A percentile compares a stretch with the other conserved stretches of the same genome.
These are phyloP conservation scores for Chaenodraco wilsoni DNA, from an alignment of 2,797 vertebrate genomes.

Conservation along the genomic window DNA sequence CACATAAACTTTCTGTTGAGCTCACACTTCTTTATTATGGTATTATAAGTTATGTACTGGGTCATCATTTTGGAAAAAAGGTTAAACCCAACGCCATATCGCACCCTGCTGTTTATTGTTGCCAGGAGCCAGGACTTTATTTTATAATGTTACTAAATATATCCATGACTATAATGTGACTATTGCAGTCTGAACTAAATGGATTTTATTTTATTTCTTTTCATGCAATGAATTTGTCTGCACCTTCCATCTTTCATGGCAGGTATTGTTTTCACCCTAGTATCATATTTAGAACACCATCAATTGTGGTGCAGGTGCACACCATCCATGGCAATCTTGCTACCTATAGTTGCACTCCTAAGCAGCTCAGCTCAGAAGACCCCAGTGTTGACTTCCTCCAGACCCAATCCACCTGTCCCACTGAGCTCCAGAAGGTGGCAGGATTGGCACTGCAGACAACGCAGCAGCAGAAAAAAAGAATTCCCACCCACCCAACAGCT, in stretches of 20 bases:
- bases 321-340: neutral
- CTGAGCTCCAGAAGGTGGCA: conserved; percentile 81
- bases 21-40: neutral
- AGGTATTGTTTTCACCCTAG: neutral
- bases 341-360: neutral
- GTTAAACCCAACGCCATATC: neutral
- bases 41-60: neutral
- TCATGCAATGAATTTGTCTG: neutral
- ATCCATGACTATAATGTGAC: neutral
- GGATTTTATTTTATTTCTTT: neutral
- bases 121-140: neutral
- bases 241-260: neutral
- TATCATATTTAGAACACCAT: neutral
- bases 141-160: neutral
- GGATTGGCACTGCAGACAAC: conserved; percentile 71
- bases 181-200: neutral
- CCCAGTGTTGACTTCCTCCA: conserved; percentile 3
- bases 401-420: conserved; percentile 48
- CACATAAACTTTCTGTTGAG: neutral
- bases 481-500: conserved; percentile 52
- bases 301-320: conserved; percentile 2
- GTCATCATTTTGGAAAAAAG: neutral
- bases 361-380: neutral
- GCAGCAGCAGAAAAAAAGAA: conserved; percentile 38
- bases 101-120: too few relatives aligned